A percentile compares a stretch with the other conserved stretches of the same genome.
Conservation (phyloP, 2,113 vertebrate genomes). For the Anoplopoma fimbria region DNA sequence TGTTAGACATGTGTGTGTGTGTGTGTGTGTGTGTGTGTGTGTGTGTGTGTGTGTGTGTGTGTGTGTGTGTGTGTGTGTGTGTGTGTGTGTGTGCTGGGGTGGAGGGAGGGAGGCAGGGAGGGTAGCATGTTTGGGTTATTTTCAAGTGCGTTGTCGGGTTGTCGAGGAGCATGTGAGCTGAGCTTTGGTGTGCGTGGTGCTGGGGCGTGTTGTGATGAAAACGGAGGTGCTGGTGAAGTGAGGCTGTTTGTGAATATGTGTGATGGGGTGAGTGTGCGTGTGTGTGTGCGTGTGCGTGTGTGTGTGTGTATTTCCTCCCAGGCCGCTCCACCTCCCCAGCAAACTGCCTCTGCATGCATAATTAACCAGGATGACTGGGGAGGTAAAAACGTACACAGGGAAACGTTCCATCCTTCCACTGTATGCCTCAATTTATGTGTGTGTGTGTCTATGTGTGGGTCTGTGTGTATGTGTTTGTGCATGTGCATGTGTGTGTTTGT, state of each 20-base stretch:
- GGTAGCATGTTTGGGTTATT: slow-evolving; percentile 60
- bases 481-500: slow-evolving; percentile 51
- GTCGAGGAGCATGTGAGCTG: slow-evolving; percentile 56
- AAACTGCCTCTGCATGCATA: slow-evolving; percentile 81
- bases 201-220: slow-evolving; percentile 45
- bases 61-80: slow-evolving; percentile 27
- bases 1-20: slow-evolving; percentile 45
- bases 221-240: slow-evolving; percentile 54
- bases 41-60: slow-evolving; percentile 21
- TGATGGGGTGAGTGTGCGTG: slow-evolving; percentile 36
- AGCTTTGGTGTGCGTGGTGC: slow-evolving; percentile 37
- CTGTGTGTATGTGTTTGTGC: neutral
- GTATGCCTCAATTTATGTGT: slow-evolving; percentile 42
- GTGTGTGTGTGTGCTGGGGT: slow-evolving; percentile 6
- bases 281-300: slow-evolving; percentile 35
- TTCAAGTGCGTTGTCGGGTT: slow-evolving; percentile 50
- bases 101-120: neutral
- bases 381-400: slow-evolving; percentile 79
- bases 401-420: slow-evolving; percentile 65
- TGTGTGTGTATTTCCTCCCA: slow-evolving; percentile 59
- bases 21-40: slow-evolving; percentile 21
- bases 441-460: neutral
- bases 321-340: slow-evolving; percentile 69
- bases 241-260: slow-evolving; percentile 42
- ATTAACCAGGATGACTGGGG: slow-evolving; percentile 77